phyloP scores from a whole-genome alignment of 2,888 invertebrate genomes.

The Macrophya alboannulata region DNA sequence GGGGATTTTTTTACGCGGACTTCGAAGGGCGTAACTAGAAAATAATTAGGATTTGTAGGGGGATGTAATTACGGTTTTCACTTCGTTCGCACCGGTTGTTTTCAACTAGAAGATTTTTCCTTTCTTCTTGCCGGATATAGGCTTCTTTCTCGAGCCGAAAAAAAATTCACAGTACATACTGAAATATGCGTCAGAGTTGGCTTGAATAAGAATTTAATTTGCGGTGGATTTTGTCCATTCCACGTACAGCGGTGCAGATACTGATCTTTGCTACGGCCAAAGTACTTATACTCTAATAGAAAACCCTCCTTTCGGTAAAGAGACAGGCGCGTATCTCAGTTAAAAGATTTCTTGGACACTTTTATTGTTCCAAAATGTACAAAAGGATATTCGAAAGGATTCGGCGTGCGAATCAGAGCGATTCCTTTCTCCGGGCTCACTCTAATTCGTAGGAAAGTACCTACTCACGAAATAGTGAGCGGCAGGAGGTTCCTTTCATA shows the following conservation, averaged over 20 bases:
- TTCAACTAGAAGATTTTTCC: neutral
- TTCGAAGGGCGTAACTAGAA: conserved; percentile 65
- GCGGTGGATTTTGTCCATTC: neutral
- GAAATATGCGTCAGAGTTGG: neutral
- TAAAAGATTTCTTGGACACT: conserved; percentile 26
- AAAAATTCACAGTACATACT: neutral
- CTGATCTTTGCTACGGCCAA: neutral
- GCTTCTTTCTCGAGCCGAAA: neutral
- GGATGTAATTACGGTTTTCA: conserved; percentile 68
- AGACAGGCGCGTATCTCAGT: neutral
- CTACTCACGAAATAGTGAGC: conserved; percentile 66
- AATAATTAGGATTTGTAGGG: conserved; percentile 71
- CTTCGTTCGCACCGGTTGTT: conserved; percentile 15
- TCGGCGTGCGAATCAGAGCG: conserved; percentile 74
- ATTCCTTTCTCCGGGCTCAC: conserved; percentile 74
- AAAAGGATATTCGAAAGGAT: conserved; percentile 57
- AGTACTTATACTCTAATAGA: neutral
- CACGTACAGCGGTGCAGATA: neutral
- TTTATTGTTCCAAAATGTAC: conserved; percentile 37
- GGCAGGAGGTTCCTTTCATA: conserved; percentile 73
- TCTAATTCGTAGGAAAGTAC: conserved; percentile 69
- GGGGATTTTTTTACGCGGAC: conserved; percentile 56
- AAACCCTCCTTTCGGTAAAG: neutral
- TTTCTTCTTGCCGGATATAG: conserved; percentile 1
- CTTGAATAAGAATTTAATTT: neutral